These are phyloP conservation scores for Ectemnius lituratus DNA, from an alignment of 2,888 invertebrate genomes.

Conservation along the genomic window DNA sequence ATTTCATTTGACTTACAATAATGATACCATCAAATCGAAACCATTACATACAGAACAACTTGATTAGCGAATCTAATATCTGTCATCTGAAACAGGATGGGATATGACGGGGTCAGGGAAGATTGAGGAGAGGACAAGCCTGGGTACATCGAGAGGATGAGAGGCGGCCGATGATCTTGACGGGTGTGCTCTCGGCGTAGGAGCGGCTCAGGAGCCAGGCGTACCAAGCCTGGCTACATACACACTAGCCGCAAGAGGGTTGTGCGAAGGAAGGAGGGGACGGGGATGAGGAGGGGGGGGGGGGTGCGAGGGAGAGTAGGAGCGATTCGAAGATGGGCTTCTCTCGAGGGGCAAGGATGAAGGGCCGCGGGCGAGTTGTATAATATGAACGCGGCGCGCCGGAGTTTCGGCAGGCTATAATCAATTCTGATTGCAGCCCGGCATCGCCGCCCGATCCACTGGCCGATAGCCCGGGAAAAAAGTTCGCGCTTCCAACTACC, in stretches of 20 bases:
- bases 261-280: neutral
- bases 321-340: too few relatives aligned
- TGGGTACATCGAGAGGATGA: too few relatives aligned
- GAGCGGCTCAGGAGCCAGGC: too few relatives aligned
- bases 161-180: too few relatives aligned
- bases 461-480: conserved; percentile 74
- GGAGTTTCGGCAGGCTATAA: conserved; percentile 77
- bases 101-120: too few relatives aligned
- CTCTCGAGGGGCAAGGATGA: conserved; percentile 29
- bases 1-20: too few relatives aligned
- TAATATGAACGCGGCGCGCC: conserved; percentile 71
- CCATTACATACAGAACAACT: too few relatives aligned
- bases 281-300: conserved; percentile 55
- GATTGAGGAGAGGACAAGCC: too few relatives aligned
- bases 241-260: neutral
- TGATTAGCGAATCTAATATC: too few relatives aligned
- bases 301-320: conserved; percentile 54
- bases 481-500: conserved; percentile 73
- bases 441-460: conserved; percentile 75
- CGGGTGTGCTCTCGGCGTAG: too few relatives aligned
- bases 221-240: too few relatives aligned
- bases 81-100: neutral
- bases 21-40: too few relatives aligned
- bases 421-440: conserved; percentile 77
- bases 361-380: conserved; percentile 70